Base-by-base conservation (phyloP, 2,888 invertebrate species). In the Linnaemya vulpina region DNA sequence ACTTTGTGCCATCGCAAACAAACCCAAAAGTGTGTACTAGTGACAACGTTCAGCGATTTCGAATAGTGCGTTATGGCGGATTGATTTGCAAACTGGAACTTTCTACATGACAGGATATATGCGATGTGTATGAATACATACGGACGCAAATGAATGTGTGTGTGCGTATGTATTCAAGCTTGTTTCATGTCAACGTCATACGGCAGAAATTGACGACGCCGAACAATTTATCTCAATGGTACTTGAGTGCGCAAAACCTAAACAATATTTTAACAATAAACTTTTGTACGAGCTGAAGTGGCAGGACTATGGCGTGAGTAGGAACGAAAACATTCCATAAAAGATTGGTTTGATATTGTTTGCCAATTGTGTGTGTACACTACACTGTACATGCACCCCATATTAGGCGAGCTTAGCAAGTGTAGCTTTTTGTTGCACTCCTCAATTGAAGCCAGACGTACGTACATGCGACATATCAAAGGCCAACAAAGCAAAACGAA, bases 181-280 rank as follows among this genome's bases (percentile, higher is more conserved):
- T 68, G 68, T 20, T 40, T 65, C 38, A 63, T 83, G 79, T 68
- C 73, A 75, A 63, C 81, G 68, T 63, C 70, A 82, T 70, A 49
- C 76, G 58, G 74, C 68, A 80, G 55, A 74, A 75, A 82, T 63
- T 76, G 83, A 76, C 73, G 84, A 78, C 79, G 81, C 80, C 87
- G 73, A 87, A 87, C 87, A 87, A 87, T 87, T 87, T 86, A 87
- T 86, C 85, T 87, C 87, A 83, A 87, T 87, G 87, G 79, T 68
- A 81, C 87, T 87, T 87, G 82, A 87, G 80, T 78, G 75, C 70
- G 80, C 71, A 87, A 78, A 84, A 84, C 80, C 81, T 76, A 84
- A 86, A 81, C 84, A 86, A 86, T 84, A 84, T 84, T 84, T 84
- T 80, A 84, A 84, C 84, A 84, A 84, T 84, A 84, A 84, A 80